phyloP scores from a whole-genome alignment of 2,888 invertebrate species.

The Ceratothoa steindachneri region DNA sequence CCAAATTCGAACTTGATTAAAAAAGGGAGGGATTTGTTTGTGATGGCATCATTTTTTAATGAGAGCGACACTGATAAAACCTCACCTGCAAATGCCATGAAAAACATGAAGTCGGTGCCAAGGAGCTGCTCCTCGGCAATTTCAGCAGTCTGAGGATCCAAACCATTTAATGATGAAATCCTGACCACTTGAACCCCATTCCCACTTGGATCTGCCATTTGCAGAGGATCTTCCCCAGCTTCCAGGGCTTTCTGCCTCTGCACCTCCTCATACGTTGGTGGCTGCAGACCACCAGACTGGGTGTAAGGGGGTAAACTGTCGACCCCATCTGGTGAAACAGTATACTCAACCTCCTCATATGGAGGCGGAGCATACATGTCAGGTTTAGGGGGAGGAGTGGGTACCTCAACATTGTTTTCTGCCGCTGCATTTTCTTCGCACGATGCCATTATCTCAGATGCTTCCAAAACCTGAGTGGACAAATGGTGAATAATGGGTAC shows the following conservation, averaged over 20 bases:
- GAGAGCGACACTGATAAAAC: slow-evolving; percentile 12
- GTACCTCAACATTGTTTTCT: slow-evolving; percentile 18
- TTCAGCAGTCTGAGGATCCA: slow-evolving; percentile 43
- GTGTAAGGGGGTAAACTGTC: background rate
- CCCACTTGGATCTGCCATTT: slow-evolving; percentile 15
- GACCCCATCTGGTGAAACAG: background rate
- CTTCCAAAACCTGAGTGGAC: background rate
- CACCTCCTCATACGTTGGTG: slow-evolving; percentile 47
- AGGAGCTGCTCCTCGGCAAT: slow-evolving; percentile 57
- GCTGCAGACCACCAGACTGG: slow-evolving; percentile 29
- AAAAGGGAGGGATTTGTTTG: too few relatives aligned
- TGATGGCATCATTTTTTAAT: too few relatives aligned
- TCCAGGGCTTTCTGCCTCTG: slow-evolving; percentile 46
- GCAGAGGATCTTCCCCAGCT: slow-evolving; percentile 35
- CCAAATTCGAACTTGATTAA: too few relatives aligned
- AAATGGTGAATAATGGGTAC: too few relatives aligned
- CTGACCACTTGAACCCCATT: slow-evolving; percentile 38
- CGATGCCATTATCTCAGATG: background rate
- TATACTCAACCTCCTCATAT: slow-evolving; percentile 28
- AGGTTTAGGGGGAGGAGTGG: slow-evolving; percentile 45
- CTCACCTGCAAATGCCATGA: slow-evolving; percentile 81
- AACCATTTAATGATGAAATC: slow-evolving; percentile 37
- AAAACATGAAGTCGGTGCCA: slow-evolving; percentile 89
- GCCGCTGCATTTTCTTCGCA: background rate
- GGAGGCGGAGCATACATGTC: slow-evolving; percentile 43